Percentiles rank a stretch among this genome's conserved stretches.
These are phyloP conservation scores for Drosophila neonasuta DNA, from an alignment of 2,888 invertebrate species.

Conservation along the genomic window DNA sequence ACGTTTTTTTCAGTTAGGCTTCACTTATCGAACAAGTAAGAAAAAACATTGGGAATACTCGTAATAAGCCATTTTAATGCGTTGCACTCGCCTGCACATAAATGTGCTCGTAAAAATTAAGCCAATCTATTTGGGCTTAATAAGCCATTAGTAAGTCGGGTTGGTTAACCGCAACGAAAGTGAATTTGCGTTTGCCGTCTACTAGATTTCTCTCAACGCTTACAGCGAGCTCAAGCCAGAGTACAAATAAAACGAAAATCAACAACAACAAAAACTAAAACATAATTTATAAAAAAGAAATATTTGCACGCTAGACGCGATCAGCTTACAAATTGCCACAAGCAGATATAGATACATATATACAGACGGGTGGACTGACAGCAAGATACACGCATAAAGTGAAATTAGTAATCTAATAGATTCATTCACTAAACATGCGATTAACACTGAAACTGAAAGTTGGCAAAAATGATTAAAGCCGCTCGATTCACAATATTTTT, in stretches of 20 bases:
- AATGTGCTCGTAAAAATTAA: constrained; percentile 54
- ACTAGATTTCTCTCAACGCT: constrained; percentile 62
- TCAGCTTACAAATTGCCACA: constrained; percentile 56
- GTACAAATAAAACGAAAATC: constrained; percentile 30
- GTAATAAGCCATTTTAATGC: constrained; percentile 53
- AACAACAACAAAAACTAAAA: constrained; percentile 27
- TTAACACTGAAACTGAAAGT: constrained; percentile 64
- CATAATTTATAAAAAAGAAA: constrained; percentile 53
- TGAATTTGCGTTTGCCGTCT: constrained; percentile 59
- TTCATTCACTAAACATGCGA: constrained; percentile 44
- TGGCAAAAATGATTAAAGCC: constrained; percentile 18
- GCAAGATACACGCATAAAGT: constrained; percentile 62
- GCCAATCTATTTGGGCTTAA: constrained; percentile 73
- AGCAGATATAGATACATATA: constrained; percentile 16
- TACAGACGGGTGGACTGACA: constrained; percentile 4
- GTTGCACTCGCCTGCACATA: constrained; percentile 67
- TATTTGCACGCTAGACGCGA: constrained; percentile 71
- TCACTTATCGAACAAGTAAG: constrained; percentile 16
- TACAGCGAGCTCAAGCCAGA: constrained; percentile 20
- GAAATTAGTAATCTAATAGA: constrained; percentile 65
- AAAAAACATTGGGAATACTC: constrained; percentile 26
- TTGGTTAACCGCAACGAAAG: constrained; percentile 76
- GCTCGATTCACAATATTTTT: constrained; percentile 16
- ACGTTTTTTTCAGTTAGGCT: constrained; percentile 48
- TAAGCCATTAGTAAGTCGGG: constrained; percentile 73